Evolutionary conservation across 2,113 vertebrate genomes (phyloP).

Genomic region (Scomber colias): DNA sequence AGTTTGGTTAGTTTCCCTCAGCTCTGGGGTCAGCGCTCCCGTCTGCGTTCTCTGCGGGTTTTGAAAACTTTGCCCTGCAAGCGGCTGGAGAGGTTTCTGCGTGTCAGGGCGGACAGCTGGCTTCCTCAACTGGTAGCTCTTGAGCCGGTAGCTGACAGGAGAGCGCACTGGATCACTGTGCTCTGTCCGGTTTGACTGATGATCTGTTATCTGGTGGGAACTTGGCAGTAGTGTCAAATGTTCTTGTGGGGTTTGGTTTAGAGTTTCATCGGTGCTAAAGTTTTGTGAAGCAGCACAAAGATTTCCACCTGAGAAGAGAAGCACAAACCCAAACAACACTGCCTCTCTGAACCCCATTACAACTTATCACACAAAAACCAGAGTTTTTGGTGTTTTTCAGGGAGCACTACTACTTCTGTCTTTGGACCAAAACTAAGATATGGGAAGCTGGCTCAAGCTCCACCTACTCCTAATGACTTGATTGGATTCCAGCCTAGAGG

Average conservation of each 20-base stretch:
- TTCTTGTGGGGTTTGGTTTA: conserved; percentile 4
- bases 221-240: not conserved
- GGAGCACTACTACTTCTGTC: conserved; percentile 21
- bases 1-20: not conserved
- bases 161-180: fast-evolving
- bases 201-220: not conserved
- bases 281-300: conserved; percentile 3
- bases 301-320: conserved; percentile 49
- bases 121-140: conserved; percentile 46
- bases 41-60: not conserved
- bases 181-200: conserved; percentile 9
- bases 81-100: not conserved
- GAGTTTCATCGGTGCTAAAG: conserved; percentile 17
- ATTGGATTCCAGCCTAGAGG: conserved; percentile 70
- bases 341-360: conserved; percentile 50
- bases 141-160: conserved; percentile 42
- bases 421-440: conserved; percentile 22
- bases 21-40: not conserved
- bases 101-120: not conserved
- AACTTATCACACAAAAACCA: conserved; percentile 25
- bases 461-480: conserved; percentile 67
- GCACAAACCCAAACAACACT: conserved; percentile 22
- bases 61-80: not conserved
- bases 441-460: conserved; percentile 24
- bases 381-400: conserved; percentile 2